A percentile compares a stretch with the other conserved stretches of the same genome.
phyloP scores from a whole-genome alignment of 2,888 invertebrate genomes.

The Apamea sordens region DNA sequence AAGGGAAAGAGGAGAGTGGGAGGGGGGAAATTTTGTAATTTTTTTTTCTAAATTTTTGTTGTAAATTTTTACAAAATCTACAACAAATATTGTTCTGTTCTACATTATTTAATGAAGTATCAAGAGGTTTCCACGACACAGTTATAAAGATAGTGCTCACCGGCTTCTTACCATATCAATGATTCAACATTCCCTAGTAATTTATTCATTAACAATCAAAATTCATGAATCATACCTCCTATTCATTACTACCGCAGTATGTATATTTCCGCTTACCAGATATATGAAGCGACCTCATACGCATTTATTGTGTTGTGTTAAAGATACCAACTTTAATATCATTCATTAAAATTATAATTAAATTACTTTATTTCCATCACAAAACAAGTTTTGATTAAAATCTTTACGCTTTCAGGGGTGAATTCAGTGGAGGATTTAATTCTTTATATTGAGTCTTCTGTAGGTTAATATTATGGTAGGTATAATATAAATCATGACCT shows the following conservation, averaged over 20 bases:
- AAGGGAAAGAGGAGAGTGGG: neutral
- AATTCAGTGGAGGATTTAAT: slow-evolving; percentile 22
- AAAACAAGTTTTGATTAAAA: slow-evolving; percentile 31
- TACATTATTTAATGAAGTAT: slow-evolving; percentile 19
- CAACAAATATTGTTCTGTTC: neutral
- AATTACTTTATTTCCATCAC: slow-evolving; percentile 45
- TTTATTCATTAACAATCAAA: slow-evolving; percentile 50
- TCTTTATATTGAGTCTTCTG: slow-evolving; percentile 8
- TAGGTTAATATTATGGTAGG: neutral
- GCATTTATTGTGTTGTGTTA: slow-evolving; percentile 18
- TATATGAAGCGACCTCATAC: slow-evolving; percentile 13
- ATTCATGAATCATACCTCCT: slow-evolving; percentile 46
- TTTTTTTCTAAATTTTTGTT: no score
- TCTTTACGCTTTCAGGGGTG: slow-evolving; percentile 37
- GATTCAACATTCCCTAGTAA: slow-evolving; percentile 43
- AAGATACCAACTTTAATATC: slow-evolving; percentile 38
- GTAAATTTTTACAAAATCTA: neutral
- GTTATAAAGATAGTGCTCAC: slow-evolving; percentile 16
- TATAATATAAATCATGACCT: slow-evolving; percentile 38
- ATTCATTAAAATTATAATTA: slow-evolving; percentile 44
- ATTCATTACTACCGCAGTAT: slow-evolving; percentile 13
- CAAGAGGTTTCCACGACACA: slow-evolving; percentile 20
- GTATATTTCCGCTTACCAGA: slow-evolving; percentile 33
- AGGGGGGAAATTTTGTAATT: no score
- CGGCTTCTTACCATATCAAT: slow-evolving; percentile 9